Evolutionary conservation across 1,140 invertebrate species (phyloP).

Genomic region (Zaprionus ornatus): DNA sequence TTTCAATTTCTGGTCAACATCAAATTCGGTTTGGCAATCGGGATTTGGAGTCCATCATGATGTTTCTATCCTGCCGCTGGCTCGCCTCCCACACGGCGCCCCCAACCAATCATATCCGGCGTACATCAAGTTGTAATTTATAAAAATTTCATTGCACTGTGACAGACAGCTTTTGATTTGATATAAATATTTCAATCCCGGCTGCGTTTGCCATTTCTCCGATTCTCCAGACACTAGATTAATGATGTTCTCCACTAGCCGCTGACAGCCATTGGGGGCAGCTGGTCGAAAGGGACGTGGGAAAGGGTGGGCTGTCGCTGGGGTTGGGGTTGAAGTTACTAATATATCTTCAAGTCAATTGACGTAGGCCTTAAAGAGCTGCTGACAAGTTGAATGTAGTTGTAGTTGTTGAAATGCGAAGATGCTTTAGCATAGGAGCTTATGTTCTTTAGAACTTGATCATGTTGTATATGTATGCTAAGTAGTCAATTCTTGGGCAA

Average conservation of each 20-base stretch:
- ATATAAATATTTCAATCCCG: slow-evolving; percentile 80
- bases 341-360: slow-evolving; percentile 11
- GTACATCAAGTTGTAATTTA: slow-evolving; percentile 66
- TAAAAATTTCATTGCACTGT: slow-evolving; percentile 81
- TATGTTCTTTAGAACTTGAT: too few species aligned
- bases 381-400: slow-evolving; percentile 52
- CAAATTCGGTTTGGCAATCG: slow-evolving; percentile 3
- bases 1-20: slow-evolving; percentile 67
- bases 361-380: slow-evolving; percentile 42
- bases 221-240: slow-evolving; percentile 60
- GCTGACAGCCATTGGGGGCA: slow-evolving; percentile 55
- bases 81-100: neutral
- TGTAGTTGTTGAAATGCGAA: neutral
- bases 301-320: neutral
- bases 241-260: slow-evolving; percentile 64
- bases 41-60: slow-evolving; percentile 41
- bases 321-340: neutral
- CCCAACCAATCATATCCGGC: slow-evolving; percentile 44
- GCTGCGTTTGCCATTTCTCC: slow-evolving; percentile 20
- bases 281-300: neutral
- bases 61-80: slow-evolving; percentile 55
- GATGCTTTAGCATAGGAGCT: neutral
- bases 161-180: slow-evolving; percentile 82
- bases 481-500: too few species aligned
- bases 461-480: too few species aligned